Conservation (phyloP, 2,797 vertebrate genomes). For the Emydoidea blandingii region DNA sequence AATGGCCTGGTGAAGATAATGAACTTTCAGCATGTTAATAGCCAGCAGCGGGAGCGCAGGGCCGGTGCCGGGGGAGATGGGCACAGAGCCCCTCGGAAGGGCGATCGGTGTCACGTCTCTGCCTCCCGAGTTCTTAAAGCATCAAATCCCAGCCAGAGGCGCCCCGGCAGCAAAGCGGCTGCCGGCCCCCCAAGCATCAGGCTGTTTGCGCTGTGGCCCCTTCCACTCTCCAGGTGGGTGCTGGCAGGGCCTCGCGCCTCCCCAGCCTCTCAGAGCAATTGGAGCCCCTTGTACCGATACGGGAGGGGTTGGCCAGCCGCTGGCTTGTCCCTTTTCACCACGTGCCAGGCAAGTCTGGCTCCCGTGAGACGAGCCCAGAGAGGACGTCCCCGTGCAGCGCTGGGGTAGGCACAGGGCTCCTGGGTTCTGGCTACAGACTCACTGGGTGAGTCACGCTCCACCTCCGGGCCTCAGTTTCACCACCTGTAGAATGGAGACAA, state of each 20-base stretch:
- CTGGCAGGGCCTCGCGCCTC: not conserved
- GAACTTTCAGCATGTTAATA: slow-evolving; percentile 64
- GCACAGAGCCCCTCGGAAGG: not conserved
- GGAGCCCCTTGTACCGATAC: too few relatives aligned
- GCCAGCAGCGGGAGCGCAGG: not conserved
- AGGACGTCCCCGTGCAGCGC: too few relatives aligned
- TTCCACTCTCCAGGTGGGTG: accelerated
- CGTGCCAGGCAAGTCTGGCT: not conserved
- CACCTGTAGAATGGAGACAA: too few relatives aligned
- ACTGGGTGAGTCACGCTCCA: not conserved
- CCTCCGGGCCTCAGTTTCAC: not conserved
- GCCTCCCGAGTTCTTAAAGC: not conserved
- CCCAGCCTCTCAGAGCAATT: not conserved
- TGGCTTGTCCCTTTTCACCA: not conserved
- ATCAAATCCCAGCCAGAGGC: not conserved
- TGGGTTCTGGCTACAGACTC: not conserved
- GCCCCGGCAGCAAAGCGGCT: not conserved
- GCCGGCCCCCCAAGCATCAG: not conserved
- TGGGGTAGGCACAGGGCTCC: not conserved
- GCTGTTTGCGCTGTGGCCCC: not conserved
- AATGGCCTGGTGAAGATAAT: slow-evolving; percentile 70
- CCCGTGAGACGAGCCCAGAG: not conserved
- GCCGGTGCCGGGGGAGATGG: not conserved
- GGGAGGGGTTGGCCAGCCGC: too few relatives aligned
- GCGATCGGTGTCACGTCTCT: not conserved